A percentile compares a stretch with the other conserved stretches of the same genome.
Evolutionary conservation across 2,797 vertebrate genomes (phyloP).

Genomic region (Otus scops): DNA sequence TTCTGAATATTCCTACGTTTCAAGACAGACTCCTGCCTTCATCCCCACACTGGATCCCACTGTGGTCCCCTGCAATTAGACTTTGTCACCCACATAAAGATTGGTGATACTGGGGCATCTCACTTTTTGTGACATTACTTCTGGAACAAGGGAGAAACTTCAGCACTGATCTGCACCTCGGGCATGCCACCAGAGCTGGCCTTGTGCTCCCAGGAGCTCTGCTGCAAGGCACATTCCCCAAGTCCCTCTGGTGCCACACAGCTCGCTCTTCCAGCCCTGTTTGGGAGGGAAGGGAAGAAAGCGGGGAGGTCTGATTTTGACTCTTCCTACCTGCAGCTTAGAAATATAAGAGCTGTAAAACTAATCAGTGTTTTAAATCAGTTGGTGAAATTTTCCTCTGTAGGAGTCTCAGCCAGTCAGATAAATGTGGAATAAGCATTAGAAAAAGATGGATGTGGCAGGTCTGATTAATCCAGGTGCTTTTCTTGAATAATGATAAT

Average conservation of each 20-base stretch:
- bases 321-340: constrained; percentile 2
- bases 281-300: not conserved
- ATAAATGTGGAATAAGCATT: constrained; percentile 36
- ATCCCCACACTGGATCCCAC: not conserved
- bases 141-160: not conserved
- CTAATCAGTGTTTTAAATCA: constrained; percentile 22
- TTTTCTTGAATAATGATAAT: constrained; percentile 71
- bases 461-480: constrained; percentile 66
- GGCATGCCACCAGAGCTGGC: not conserved
- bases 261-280: not conserved
- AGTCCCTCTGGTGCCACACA: not conserved
- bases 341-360: constrained; percentile 27
- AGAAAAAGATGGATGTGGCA: constrained; percentile 67
- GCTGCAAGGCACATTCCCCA: not conserved
- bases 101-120: fast-evolving
- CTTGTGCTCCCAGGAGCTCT: not conserved
- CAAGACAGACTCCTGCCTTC: not conserved
- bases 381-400: constrained; percentile 29
- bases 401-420: constrained; percentile 32
- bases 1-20: not conserved
- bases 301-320: not conserved
- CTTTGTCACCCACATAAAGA: not conserved
- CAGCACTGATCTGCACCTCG: not conserved
- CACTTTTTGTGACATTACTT: not conserved
- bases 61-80: not conserved